phyloP scores from a whole-genome alignment of 2,113 vertebrate genomes.

The Neotoma lepida region DNA sequence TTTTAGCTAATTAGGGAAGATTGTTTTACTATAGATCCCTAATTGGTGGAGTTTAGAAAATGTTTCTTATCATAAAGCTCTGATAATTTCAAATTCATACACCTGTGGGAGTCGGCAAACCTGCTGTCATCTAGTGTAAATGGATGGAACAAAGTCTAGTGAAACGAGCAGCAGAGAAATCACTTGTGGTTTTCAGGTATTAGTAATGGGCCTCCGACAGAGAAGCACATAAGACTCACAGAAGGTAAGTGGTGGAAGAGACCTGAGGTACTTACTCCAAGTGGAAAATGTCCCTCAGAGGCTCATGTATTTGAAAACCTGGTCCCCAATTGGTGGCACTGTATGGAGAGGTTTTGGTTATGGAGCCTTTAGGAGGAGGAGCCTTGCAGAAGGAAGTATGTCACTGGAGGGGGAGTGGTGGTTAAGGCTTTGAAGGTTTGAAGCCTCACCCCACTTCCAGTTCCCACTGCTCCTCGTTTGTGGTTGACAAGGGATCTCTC shows the following conservation, averaged over 20 bases:
- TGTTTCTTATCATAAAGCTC: background rate
- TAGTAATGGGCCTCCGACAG: background rate
- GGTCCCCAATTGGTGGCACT: background rate
- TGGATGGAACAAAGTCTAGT: background rate
- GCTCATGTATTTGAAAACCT: background rate
- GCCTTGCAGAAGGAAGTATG: background rate
- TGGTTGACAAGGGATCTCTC: background rate
- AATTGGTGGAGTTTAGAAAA: background rate
- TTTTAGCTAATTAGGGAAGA: background rate
- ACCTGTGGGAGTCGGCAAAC: background rate
- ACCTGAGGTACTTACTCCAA: background rate
- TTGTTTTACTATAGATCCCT: background rate
- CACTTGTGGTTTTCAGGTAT: background rate
- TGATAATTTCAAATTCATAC: background rate
- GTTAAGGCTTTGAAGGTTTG: background rate
- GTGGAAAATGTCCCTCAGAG: background rate
- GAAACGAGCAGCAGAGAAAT: background rate
- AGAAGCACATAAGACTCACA: background rate
- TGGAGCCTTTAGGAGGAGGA: background rate
- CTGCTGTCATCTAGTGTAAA: background rate
- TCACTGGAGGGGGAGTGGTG: background rate
- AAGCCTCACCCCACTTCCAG: background rate
- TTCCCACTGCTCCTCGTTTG: background rate
- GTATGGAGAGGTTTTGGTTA: background rate
- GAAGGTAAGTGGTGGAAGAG: background rate